phyloP scores from a whole-genome alignment of 2,888 invertebrate genomes.

The Sisyra nigra region DNA sequence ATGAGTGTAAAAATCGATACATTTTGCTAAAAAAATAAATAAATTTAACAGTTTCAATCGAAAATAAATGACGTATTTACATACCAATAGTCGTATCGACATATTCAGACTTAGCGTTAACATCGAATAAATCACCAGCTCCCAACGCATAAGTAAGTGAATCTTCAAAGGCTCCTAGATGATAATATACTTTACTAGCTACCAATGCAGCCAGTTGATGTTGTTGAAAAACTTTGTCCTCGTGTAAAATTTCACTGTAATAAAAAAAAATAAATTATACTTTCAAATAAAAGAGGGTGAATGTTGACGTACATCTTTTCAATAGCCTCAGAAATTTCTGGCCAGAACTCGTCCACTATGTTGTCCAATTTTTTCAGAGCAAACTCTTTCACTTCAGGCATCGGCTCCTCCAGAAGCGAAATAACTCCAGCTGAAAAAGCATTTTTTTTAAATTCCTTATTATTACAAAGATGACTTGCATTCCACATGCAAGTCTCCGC shows the following conservation, averaged over 20 bases:
- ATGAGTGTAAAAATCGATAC: slow-evolving; percentile 92
- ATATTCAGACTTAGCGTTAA: slow-evolving; percentile 86
- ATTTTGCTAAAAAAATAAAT: slow-evolving; percentile 54
- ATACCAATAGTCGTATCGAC: slow-evolving; percentile 84
- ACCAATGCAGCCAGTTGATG: slow-evolving; percentile 90
- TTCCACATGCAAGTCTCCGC: slow-evolving; percentile 15
- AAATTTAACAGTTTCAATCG: too few species aligned
- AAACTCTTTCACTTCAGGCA: slow-evolving; percentile 84
- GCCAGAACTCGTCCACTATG: slow-evolving; percentile 97
- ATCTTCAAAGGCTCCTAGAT: slow-evolving; percentile 92
- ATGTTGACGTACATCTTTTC: slow-evolving; percentile 66
- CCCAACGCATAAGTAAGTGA: slow-evolving; percentile 94
- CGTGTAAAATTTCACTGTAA: slow-evolving; percentile 77
- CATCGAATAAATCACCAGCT: slow-evolving; percentile 88
- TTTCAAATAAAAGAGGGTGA: neutral
- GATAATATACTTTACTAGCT: slow-evolving; percentile 97
- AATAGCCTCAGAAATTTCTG: slow-evolving; percentile 95
- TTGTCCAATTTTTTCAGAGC: slow-evolving; percentile 82
- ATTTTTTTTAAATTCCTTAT: neutral
- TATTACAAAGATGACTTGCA: slow-evolving; percentile 19
- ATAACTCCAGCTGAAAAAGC: slow-evolving; percentile 66
- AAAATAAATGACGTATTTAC: slow-evolving; percentile 10
- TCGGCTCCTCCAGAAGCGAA: slow-evolving; percentile 87
- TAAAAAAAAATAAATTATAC: slow-evolving; percentile 7
- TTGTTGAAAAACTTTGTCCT: slow-evolving; percentile 76